phyloP scores from a whole-genome alignment of 2,797 vertebrate species.

The Discoglossus pictus region DNA sequence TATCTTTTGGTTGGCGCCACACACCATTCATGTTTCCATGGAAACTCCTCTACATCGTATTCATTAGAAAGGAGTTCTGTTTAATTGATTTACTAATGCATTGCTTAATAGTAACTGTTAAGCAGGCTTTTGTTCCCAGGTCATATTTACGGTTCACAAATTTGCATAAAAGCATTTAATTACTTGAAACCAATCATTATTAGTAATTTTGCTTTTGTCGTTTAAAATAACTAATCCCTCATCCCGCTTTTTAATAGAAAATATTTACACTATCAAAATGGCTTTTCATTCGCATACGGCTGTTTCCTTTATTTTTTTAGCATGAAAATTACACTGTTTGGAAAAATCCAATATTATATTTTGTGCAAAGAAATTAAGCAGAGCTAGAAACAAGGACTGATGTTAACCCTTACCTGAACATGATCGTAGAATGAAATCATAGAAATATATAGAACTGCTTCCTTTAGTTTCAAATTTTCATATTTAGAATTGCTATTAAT shows the following conservation, averaged over 20 bases:
- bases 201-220: conserved; percentile 87
- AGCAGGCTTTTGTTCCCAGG: conserved; percentile 96
- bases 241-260: conserved; percentile 81
- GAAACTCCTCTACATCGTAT: conserved; percentile 75
- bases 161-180: conserved; percentile 97
- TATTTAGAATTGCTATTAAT: too few relatives aligned
- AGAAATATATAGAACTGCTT: too few relatives aligned
- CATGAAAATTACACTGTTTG: conserved; percentile 66
- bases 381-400: neutral
- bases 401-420: too few relatives aligned
- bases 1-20: conserved; percentile 68
- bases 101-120: conserved; percentile 88
- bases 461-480: too few relatives aligned
- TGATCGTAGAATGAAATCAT: too few relatives aligned
- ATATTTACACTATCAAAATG: conserved; percentile 85
- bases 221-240: conserved; percentile 79
- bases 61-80: conserved; percentile 88
- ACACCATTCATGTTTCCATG: conserved; percentile 84
- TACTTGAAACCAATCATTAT: conserved; percentile 91
- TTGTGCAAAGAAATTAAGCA: conserved; percentile 4
- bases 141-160: conserved; percentile 88
- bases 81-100: conserved; percentile 99
- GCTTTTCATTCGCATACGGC: conserved; percentile 66
- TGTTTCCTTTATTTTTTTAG: conserved; percentile 65
- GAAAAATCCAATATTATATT: conserved; percentile 31